These are phyloP conservation scores for Megalurothrips usitatus DNA, from an alignment of 2,888 invertebrate genomes.

Conservation along the genomic window DNA sequence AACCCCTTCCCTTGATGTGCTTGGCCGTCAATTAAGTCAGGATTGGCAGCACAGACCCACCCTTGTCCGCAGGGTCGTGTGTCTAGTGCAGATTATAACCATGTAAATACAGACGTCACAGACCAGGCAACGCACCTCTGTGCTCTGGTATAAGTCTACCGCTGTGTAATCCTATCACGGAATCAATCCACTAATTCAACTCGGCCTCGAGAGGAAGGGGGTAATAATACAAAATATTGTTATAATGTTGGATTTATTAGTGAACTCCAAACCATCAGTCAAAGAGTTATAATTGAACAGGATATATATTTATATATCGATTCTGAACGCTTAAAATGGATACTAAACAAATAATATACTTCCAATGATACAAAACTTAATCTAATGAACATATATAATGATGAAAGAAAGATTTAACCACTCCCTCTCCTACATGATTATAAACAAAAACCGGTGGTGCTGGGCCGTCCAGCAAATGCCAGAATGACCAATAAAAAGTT, in stretches of 20 bases:
- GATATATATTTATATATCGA: conserved; percentile 4
- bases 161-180: too few relatives aligned
- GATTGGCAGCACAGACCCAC: too few relatives aligned
- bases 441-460: conserved; percentile 16
- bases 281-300: conserved; percentile 9
- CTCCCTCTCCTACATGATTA: conserved; percentile 3
- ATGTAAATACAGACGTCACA: too few relatives aligned
- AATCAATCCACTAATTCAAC: too few relatives aligned
- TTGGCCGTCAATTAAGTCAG: too few relatives aligned
- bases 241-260: conserved; percentile 16
- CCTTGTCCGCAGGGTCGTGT: too few relatives aligned
- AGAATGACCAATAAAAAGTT: conserved; percentile 17
- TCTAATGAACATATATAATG: conserved; percentile 11
- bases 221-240: not conserved
- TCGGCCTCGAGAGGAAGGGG: too few relatives aligned
- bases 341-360: conserved; percentile 21
- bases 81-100: too few relatives aligned
- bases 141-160: too few relatives aligned
- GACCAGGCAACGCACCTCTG: too few relatives aligned
- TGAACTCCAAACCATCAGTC: conserved; percentile 26
- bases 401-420: not conserved
- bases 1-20: too few relatives aligned
- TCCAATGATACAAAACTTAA: conserved; percentile 27
- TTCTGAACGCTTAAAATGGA: conserved; percentile 11
- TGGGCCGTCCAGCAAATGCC: conserved; percentile 21